Conservation (phyloP, 2,113 vertebrate species). For the Erpornis zantholeuca region DNA sequence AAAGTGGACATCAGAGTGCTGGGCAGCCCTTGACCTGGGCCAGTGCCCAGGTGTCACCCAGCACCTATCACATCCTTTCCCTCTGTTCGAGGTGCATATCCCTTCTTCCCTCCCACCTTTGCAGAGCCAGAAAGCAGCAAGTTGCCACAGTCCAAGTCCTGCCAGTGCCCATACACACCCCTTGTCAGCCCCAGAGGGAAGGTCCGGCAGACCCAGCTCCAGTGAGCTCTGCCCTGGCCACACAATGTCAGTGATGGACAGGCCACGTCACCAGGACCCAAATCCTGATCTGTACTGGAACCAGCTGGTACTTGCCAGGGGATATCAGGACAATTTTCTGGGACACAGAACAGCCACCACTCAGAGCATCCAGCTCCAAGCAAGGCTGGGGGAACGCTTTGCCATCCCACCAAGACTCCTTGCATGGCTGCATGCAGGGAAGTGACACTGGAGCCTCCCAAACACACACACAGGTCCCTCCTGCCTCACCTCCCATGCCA, state of each 20-base stretch:
- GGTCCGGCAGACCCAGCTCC: accelerated
- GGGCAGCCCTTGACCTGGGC: background rate
- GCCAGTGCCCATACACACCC: accelerated
- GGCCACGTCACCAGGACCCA: background rate
- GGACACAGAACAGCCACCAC: background rate
- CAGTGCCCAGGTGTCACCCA: background rate
- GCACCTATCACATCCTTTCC: background rate
- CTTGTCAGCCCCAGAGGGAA: background rate
- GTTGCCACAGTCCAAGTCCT: background rate
- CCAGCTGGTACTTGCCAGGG: background rate
- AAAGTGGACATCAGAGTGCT: background rate
- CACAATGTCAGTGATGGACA: background rate
- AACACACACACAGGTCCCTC: background rate
- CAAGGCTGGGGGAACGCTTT: background rate
- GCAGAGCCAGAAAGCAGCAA: background rate
- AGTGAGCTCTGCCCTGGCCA: background rate
- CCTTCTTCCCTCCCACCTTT: background rate
- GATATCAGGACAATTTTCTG: background rate
- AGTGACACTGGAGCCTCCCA: background rate
- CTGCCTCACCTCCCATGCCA: background rate
- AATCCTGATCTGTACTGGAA: background rate
- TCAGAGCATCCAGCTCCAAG: accelerated
- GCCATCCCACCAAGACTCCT: accelerated
- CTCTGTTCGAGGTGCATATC: background rate
- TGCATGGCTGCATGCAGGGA: accelerated